A percentile compares a stretch with the other conserved stretches of the same genome.
Evolutionary conservation across 2,113 vertebrate genomes (phyloP).

Genomic region (Urocolius indicus): DNA sequence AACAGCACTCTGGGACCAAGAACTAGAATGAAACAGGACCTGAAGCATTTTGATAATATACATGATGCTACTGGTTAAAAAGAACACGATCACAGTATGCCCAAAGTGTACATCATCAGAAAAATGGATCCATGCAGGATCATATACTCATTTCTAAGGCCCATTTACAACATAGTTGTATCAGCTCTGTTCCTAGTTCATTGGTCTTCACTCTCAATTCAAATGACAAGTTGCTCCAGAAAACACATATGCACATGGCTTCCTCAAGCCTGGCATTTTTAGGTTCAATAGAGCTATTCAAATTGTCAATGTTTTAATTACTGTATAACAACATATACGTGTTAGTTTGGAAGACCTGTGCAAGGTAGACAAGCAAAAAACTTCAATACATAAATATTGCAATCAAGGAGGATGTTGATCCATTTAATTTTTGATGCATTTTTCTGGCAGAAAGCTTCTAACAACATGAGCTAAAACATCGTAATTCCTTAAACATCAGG

Average conservation of each 20-base stretch:
- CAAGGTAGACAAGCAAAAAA: neutral
- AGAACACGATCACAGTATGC: neutral
- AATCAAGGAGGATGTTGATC: neutral
- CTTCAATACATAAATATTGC: neutral
- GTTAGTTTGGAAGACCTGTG: neutral
- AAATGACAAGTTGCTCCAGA: neutral
- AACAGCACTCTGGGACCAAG: neutral
- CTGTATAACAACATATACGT: neutral
- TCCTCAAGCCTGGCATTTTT: neutral
- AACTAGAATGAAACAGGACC: neutral
- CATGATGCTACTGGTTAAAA: neutral
- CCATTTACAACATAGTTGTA: neutral
- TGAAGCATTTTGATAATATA: neutral
- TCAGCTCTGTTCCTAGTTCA: conserved; percentile 3
- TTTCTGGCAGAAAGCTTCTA: conserved; percentile 29
- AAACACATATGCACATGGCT: neutral
- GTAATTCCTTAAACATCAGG: conserved; percentile 44
- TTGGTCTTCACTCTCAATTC: conserved; percentile 26
- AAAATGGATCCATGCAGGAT: neutral
- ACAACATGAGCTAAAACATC: conserved; percentile 16
- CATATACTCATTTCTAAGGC: neutral
- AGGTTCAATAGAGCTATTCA: neutral
- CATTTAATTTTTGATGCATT: neutral
- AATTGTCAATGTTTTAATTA: neutral
- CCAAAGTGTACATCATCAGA: neutral